Evolutionary conservation across 2,113 vertebrate species (phyloP), one percentile per base, ranked within the genome.

Genomic region (Sphaerodactylus townsendi): DNA sequence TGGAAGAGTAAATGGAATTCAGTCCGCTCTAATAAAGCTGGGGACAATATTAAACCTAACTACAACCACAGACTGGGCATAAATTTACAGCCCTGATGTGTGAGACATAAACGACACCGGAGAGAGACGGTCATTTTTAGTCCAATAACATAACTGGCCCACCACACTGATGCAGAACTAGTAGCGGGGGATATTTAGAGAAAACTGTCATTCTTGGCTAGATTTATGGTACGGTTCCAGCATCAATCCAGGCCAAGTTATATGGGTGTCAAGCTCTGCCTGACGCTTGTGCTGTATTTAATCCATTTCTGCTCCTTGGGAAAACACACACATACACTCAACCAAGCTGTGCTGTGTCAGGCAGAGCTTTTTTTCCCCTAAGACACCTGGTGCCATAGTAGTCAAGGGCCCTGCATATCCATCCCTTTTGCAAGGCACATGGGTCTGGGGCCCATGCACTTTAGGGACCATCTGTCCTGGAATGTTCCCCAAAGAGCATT

Each of bases 201-300:
- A 76, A 59, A 82, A 78, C 35, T 72, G 53, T 1, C 82, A 74
- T 76, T 85, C 75, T 59, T 70, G 15, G 77, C 4, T 33, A 74
- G 89, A 84, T 88, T 89, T 53, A 88, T 2, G 14, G 59, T 2
- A 66, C 37, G 44, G 65, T 69, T 81, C 86, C 25, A 62, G 81
- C 86, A 84, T 39, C 81, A 85, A 87, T 78, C 35, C 62, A 65
- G 83, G 84, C 53, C 73, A 88, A 86, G 76, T 48, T 83, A 78
- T 1, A 17, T 21, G 11, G 1, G n/a, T 82, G 77, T 75, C 72
- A 50, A 76, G 77, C 83, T 86, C 33, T 25, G 59, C 48, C 66
- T 79, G 70, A 50, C 21, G 37, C 46, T 2, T 39, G 2, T 0
- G 1, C 2, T 0, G 0, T 3, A 82, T 66, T 71, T 85, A 84